These are phyloP conservation scores for Gibbula magus DNA, from an alignment of 2,888 invertebrate genomes.

Conservation along the genomic window DNA sequence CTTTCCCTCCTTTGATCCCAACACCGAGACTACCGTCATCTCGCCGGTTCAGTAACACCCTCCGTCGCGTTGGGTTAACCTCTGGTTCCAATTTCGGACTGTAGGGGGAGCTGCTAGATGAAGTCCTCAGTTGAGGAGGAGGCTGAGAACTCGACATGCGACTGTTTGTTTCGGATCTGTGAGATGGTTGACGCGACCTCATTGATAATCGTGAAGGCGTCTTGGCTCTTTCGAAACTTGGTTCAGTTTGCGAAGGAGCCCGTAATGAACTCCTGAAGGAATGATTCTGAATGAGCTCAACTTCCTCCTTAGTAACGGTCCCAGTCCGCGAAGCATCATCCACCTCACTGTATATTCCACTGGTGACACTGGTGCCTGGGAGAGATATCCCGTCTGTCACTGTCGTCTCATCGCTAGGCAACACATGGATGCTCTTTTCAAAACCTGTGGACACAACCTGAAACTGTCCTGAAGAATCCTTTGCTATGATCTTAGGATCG, in stretches of 20 bases:
- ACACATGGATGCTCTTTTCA: conserved; percentile 46
- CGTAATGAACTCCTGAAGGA: background rate
- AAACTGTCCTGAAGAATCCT: conserved; percentile 60
- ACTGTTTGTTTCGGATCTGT: background rate
- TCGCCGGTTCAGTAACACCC: conserved; percentile 55
- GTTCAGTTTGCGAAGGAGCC: background rate
- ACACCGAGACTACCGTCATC: conserved; percentile 60
- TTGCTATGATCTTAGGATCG: conserved; percentile 55
- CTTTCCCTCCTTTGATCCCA: conserved; percentile 63
- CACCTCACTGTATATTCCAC: conserved; percentile 50
- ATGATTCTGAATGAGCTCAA: background rate
- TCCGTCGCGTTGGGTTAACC: conserved; percentile 7
- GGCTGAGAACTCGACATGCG: background rate
- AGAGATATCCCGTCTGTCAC: conserved; percentile 45
- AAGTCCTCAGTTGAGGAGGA: background rate
- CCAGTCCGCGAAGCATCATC: conserved; percentile 32
- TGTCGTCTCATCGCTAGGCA: background rate
- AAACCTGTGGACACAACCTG: conserved; percentile 59
- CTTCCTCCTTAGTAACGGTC: conserved; percentile 16
- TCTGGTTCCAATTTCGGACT: background rate
- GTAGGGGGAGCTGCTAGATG: background rate
- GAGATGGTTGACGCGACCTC: background rate
- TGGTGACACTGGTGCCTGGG: conserved; percentile 57
- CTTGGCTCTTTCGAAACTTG: background rate
- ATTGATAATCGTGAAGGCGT: background rate